Evolutionary conservation across 2,797 vertebrate genomes (phyloP).

Genomic region (Syndactyla subalaris): DNA sequence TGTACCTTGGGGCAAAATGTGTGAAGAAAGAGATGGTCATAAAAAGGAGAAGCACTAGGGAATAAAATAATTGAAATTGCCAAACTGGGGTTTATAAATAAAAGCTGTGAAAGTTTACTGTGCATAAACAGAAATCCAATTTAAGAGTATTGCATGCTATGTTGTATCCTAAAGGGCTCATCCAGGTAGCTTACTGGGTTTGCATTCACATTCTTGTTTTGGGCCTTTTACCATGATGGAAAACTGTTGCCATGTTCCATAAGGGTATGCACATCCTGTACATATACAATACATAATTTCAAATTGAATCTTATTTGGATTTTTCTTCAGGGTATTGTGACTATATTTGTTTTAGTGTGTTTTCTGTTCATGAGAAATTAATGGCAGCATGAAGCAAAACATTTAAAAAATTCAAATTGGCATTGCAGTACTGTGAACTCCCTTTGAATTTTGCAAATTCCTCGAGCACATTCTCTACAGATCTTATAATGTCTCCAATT

Average conservation of each 20-base stretch:
- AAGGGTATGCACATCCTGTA: neutral
- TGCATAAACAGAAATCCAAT: neutral
- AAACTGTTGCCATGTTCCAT: neutral
- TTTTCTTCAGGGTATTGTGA: neutral
- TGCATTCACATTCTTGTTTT: neutral
- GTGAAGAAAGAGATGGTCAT: slow-evolving; percentile 33
- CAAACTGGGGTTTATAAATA: slow-evolving; percentile 13
- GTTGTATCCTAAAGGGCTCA: neutral
- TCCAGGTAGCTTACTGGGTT: neutral
- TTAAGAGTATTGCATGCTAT: neutral
- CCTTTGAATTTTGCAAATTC: neutral
- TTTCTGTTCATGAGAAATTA: neutral
- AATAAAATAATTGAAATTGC: slow-evolving; percentile 7
- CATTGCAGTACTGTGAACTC: neutral
- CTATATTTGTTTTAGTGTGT: neutral
- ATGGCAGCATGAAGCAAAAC: neutral
- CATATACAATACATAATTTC: neutral
- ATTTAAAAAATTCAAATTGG: neutral
- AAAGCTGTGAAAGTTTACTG: neutral
- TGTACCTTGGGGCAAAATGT: slow-evolving; percentile 26
- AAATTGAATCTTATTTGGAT: neutral
- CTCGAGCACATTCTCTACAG: neutral
- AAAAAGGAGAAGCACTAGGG: slow-evolving; percentile 11
- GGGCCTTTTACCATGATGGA: neutral
- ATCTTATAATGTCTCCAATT: neutral